Base-by-base conservation (phyloP, 2,888 invertebrate species). In the Erynnis tages region DNA sequence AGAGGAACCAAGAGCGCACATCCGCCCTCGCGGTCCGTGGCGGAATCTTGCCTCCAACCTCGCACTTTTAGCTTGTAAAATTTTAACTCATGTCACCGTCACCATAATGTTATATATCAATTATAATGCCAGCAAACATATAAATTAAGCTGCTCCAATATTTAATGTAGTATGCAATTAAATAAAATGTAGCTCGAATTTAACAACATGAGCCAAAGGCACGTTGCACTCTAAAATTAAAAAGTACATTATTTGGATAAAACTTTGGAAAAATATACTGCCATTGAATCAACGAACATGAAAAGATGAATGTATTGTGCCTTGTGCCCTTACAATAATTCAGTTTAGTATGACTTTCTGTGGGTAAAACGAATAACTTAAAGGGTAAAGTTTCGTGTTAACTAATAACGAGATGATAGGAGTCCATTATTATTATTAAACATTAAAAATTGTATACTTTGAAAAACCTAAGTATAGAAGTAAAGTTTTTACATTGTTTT, bases 201-300 rank as follows among this genome's bases (percentile, higher is more conserved):
- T 73, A 71, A 73, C 70, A 78, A 77, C 79, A 77, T 82, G 82
- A 87, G 84, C 86, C 79, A 83, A 85, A 86, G 82, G 85, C 85
- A 86, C 86, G 81, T 79, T 84, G 84, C 83, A 84, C 69, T 71
- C 69, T 75, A 74, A 76, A 79, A 72, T 73, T 71, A 76, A 74
- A 48, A 76, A 64, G 69, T 70, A 77, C 76, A 76, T 79, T 77
- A 76, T 79, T 75, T 76, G 69, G 69, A 75, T 75, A 70, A 69
- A 59, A 66, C 69, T 76, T 77, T 77, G 71, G 71, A 72, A 72
- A 73, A 74, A 64, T 55, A 73, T 67, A 63, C 59, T 40, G 61
- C 54, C 62, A 61, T 62, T 62, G 32, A 73, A 69, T 54, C 62
- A 61, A 61, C 62, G 32, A 73, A 69, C 61, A 61, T 67, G 38